These are phyloP conservation scores for Polylopha cassiicola DNA, from an alignment of 2,888 invertebrate genomes.

Conservation along the genomic window DNA sequence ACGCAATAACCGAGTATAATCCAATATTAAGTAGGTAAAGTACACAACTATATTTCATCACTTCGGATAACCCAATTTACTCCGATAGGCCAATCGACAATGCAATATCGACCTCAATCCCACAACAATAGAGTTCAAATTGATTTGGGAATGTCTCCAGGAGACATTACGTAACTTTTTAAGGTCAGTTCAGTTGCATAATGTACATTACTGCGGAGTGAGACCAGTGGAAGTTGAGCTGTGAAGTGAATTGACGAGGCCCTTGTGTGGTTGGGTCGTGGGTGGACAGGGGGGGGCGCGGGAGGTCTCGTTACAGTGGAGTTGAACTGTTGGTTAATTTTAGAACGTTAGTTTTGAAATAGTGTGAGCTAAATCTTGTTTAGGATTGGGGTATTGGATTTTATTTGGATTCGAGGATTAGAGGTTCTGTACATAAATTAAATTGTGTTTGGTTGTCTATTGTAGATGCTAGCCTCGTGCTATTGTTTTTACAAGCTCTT, in stretches of 20 bases:
- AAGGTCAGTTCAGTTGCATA: slow-evolving; percentile 68
- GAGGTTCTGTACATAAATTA: slow-evolving; percentile 10
- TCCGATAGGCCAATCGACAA: slow-evolving; percentile 22
- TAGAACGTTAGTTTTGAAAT: slow-evolving; percentile 58
- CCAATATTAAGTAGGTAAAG: slow-evolving; percentile 11
- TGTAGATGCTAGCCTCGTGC: no score
- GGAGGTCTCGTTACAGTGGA: slow-evolving; percentile 33
- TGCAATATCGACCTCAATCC: slow-evolving; percentile 25
- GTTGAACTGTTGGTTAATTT: slow-evolving; percentile 46
- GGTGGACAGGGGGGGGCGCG: slow-evolving; percentile 25
- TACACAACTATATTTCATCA: slow-evolving; percentile 22
- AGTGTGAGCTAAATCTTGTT: slow-evolving; percentile 21
- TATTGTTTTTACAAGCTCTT: no score
- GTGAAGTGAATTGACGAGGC: slow-evolving; percentile 31
- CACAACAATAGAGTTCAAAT: slow-evolving; percentile 25
- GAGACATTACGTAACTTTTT: slow-evolving; percentile 65
- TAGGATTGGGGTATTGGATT: slow-evolving; percentile 20
- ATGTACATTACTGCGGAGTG: slow-evolving; percentile 42
- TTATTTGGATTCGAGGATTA: neutral
- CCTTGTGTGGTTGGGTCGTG: slow-evolving; percentile 24
- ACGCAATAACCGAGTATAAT: no score
- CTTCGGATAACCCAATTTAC: slow-evolving; percentile 55
- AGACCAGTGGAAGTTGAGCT: slow-evolving; percentile 43
- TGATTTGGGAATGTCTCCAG: slow-evolving; percentile 25
- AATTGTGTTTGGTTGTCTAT: no score